Evolutionary conservation across 2,888 invertebrate genomes (phyloP), one percentile per base, ranked within the genome.

Genomic region (Euspilapteryx auroguttella): DNA sequence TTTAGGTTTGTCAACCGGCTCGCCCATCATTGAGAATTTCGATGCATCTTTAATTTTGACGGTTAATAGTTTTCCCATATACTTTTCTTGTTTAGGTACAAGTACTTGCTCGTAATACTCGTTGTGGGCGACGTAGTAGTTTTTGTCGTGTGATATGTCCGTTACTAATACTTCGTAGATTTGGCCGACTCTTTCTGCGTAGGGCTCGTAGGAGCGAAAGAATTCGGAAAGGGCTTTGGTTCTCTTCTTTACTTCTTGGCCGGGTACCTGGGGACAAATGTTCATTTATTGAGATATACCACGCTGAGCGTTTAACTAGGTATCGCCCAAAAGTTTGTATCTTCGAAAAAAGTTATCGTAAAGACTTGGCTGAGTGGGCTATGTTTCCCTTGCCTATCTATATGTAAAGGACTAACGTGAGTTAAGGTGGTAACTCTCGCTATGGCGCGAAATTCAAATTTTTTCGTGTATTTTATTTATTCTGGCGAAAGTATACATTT

Each of bases 81-180:
- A 83, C 40, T 82, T 80, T 1, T 86, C 78, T 4, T 81, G 78
- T 69, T 89, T 87, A 0, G 93, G 92, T 0, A 96, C 79, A 31
- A 96, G 55, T 0, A 95, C 86, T 33, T 73, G 98, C 50, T 97
- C 95, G 51, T 99, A 98, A 49, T 68, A 89, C 53, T 95, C 90
- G 62, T 97, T 98, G 65, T 99, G 98, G 0, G 87, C 96, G 6
- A 98, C 98, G 50, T 82, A 94, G 58, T 92, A 87, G 32, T 86
- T 80, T 39, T 86, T 87, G 55, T 98, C 98, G 55, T 92, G 89
- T 0, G 97, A 94, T 30, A 89, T 63, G 59, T 99, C 99, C 0
- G 97, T 97, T 0, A 98, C 92, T 1, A 99, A 71, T 1, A 97
- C 89, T 2, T 83, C 79, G 34, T 94, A 85, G 1, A 73, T 51